A percentile compares a stretch with the other conserved stretches of the same genome.
Evolutionary conservation across 1,140 invertebrate genomes (phyloP).

Genomic region (Brachionus sp.): DNA sequence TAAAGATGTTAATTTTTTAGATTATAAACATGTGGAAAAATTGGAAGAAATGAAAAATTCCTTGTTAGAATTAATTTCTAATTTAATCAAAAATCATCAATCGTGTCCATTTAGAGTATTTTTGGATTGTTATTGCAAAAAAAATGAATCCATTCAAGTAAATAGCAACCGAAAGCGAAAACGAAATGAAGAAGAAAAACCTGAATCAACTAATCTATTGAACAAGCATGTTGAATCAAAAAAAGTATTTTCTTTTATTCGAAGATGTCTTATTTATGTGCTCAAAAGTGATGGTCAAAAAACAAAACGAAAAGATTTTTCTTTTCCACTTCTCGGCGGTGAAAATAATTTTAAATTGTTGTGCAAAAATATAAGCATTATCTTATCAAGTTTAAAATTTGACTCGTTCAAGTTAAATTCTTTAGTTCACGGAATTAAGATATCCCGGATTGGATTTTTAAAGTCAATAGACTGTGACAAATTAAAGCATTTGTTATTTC

Average conservation of each 20-base stretch:
- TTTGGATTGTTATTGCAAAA: conserved; percentile 26
- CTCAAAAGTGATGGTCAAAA: neutral
- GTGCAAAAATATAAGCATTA: neutral
- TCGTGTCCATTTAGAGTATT: conserved; percentile 38
- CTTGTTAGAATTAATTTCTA: neutral
- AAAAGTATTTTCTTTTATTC: conserved; percentile 15
- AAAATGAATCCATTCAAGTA: neutral
- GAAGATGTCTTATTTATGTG: conserved; percentile 22
- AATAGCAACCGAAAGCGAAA: neutral
- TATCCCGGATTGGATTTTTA: conserved; percentile 1
- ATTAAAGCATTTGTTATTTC: conserved; percentile 5
- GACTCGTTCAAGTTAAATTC: conserved; percentile 30
- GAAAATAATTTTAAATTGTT: conserved; percentile 26
- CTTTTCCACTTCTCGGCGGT: conserved; percentile 10
- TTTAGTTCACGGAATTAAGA: neutral
- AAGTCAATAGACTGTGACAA: conserved; percentile 34
- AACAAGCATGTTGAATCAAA: neutral
- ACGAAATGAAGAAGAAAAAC: neutral
- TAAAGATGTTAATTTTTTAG: neutral
- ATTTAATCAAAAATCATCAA: neutral
- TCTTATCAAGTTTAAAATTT: conserved; percentile 27
- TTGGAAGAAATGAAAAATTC: neutral
- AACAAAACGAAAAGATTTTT: neutral
- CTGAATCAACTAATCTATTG: neutral
- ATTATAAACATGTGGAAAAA: neutral